Base-by-base conservation (phyloP, 2,797 vertebrate species). In the Acomys russatus region DNA sequence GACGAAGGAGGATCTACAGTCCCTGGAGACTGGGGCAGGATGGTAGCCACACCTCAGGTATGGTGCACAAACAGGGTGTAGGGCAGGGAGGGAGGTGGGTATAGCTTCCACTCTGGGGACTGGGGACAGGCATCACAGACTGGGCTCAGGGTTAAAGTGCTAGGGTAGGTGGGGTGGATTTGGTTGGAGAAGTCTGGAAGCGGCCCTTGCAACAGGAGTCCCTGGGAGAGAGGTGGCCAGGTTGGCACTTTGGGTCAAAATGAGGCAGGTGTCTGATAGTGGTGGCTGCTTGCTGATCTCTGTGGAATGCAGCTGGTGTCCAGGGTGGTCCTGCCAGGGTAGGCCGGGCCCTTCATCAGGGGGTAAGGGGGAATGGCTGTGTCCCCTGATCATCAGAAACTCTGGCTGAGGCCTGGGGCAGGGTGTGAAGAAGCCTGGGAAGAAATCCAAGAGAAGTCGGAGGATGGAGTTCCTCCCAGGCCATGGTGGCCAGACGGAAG, bases 211-310 rank as follows among this genome's bases (percentile, higher is more conserved):
- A 74, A 33, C 25, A 35, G n/a, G 54, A 2, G 25, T 90, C 15
- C 35, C 63, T 9, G 28, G 64, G 61, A 23, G 59, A n/a, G 9
- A 9, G n/a, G 30, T 7, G 44, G 83, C n/a, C n/a, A 38, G 63
- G 68, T 23, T 63, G 59, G 66, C 28, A 79, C 10, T 9, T 77
- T 8, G 7, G 78, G 44, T 30, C 54, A 38, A 68, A 70, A 91
- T 1, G 3, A 44, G n/a, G 18, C 35, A 0, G 9, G 12, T 17
- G 30, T 49, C 28, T 0, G 8, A 20, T 2, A 84, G 20, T 0
- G 38, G n/a, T 0, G 30, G 49, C 61, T 7, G 68, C 22, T 9
- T 9, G 25, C 10, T 9, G 30, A 71, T 44, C 71, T 59, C 2
- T 17, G 17, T 20, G 6, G 25, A 30, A 30, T 59, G 12, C 6